Percentiles rank a stretch among this genome's conserved stretches.
Evolutionary conservation across 2,888 invertebrate species (phyloP).

Genomic region (Crematogaster levior): DNA sequence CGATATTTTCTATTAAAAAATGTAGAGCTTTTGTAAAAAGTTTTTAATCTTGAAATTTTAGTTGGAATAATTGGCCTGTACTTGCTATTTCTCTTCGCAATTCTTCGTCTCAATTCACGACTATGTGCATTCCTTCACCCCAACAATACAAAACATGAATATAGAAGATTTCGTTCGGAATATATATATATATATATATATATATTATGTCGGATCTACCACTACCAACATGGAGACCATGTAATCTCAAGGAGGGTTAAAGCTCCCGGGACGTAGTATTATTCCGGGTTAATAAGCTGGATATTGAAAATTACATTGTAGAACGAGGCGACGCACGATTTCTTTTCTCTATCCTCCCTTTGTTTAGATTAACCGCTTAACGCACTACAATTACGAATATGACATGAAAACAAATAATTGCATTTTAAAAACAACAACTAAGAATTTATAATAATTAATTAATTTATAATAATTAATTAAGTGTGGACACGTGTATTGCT

Average conservation of each 20-base stretch:
- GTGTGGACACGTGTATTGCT: not conserved
- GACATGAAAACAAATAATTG: not conserved
- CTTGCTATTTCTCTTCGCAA: not conserved
- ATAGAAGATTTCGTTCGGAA: conserved; percentile 72
- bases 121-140: conserved; percentile 25
- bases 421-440: not conserved
- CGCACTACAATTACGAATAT: not conserved
- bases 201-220: conserved; percentile 58
- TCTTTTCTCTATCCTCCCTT: conserved; percentile 1
- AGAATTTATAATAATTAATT: not conserved
- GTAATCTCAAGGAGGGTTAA: conserved; percentile 74
- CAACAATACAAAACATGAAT: conserved; percentile 69
- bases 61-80: not conserved
- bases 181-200: conserved; percentile 64
- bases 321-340: conserved; percentile 1
- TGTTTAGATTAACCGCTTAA: not conserved
- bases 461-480: not conserved
- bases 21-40: not conserved
- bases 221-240: conserved; percentile 52
- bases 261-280: conserved; percentile 78
- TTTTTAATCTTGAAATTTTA: not conserved
- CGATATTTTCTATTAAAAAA: not conserved
- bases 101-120: conserved; percentile 10
- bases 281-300: conserved; percentile 78
- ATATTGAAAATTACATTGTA: conserved; percentile 76